Percentiles rank a stretch among this genome's conserved stretches.
Evolutionary conservation across 2,888 invertebrate species (phyloP).

Genomic region (Drosophila quinaria): DNA sequence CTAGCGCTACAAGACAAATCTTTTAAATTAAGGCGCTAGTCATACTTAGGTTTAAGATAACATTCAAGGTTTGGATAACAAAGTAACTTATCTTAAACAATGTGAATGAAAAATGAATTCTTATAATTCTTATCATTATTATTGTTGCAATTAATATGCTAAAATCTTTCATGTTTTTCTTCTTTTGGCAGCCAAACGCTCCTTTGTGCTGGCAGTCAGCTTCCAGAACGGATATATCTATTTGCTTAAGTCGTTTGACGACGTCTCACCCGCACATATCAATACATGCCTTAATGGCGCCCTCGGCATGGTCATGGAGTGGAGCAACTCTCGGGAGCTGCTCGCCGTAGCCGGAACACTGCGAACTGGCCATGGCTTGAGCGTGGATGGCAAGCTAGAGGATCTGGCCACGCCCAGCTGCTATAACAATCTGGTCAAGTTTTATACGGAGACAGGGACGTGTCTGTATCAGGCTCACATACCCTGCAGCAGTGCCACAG

Average conservation of each 20-base stretch:
- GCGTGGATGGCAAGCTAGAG: conserved; percentile 72
- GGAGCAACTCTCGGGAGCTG: conserved; percentile 97
- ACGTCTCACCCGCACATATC: conserved; percentile 95
- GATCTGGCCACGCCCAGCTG: conserved; percentile 86
- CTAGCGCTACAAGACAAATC: no score
- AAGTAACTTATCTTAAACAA: no score
- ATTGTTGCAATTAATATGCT: no score
- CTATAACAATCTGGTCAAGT: conserved; percentile 94
- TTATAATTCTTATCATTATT: no score
- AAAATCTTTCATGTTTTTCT: neutral
- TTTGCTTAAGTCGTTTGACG: conserved; percentile 96
- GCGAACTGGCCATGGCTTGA: conserved; percentile 69
- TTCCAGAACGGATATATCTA: conserved; percentile 96
- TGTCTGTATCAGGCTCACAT: conserved; percentile 93
- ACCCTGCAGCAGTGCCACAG: conserved; percentile 91
- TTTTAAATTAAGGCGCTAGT: no score
- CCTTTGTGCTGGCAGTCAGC: conserved; percentile 94
- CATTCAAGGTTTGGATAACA: no score
- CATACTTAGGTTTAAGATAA: no score
- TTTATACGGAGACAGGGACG: conserved; percentile 94
- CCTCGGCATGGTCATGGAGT: conserved; percentile 94
- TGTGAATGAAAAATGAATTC: no score
- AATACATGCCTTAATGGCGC: conserved; percentile 91
- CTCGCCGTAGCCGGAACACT: conserved; percentile 95
- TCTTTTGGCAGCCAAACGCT: conserved; percentile 87